These are phyloP conservation scores for Ciona savignyi DNA, from an alignment of 23 tunicate species.

Conservation along the genomic window DNA sequence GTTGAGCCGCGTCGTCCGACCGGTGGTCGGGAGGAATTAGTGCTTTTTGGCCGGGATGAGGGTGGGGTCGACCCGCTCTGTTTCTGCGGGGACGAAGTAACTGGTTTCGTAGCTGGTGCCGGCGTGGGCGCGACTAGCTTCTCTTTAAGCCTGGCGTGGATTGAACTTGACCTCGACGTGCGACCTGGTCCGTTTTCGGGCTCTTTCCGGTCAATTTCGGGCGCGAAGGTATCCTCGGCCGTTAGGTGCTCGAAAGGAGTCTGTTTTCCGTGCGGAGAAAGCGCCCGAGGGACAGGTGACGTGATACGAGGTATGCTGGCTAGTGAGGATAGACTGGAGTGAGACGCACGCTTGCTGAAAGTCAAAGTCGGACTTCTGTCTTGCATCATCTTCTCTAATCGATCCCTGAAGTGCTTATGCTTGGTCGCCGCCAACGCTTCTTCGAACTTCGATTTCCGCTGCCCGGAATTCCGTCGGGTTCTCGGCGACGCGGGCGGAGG, in stretches of 20 bases:
- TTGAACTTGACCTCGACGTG: slow-evolving; percentile 6
- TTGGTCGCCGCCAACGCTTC: slow-evolving; percentile 64
- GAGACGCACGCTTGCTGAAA: slow-evolving; percentile 14
- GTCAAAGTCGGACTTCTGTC: slow-evolving; percentile 19
- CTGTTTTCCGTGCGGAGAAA: slow-evolving; percentile 18
- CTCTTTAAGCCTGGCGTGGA: slow-evolving; percentile 37
- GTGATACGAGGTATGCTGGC: slow-evolving; percentile 45
- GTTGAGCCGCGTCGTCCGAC: slow-evolving; percentile 36
- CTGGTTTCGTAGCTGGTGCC: neutral
- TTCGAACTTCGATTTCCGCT: slow-evolving; percentile 50
- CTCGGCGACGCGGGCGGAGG: neutral
- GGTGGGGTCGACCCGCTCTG: neutral
- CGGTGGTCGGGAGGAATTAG: neutral
- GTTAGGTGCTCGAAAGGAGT: slow-evolving; percentile 44
- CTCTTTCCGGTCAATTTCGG: neutral
- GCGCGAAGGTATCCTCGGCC: slow-evolving; percentile 19
- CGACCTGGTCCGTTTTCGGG: slow-evolving; percentile 2
- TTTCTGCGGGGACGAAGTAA: neutral
- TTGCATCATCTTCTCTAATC: slow-evolving; percentile 77
- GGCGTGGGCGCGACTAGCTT: slow-evolving; percentile 23
- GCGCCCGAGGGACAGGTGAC: slow-evolving; percentile 46
- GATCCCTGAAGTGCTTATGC: slow-evolving; percentile 74
- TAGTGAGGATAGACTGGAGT: slow-evolving; percentile 16
- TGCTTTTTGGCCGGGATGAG: neutral
- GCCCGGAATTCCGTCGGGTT: neutral